A percentile compares a stretch with the other conserved stretches of the same genome.
Conservation (phyloP, 1,140 invertebrate genomes). For the Zaprionus inermis region DNA sequence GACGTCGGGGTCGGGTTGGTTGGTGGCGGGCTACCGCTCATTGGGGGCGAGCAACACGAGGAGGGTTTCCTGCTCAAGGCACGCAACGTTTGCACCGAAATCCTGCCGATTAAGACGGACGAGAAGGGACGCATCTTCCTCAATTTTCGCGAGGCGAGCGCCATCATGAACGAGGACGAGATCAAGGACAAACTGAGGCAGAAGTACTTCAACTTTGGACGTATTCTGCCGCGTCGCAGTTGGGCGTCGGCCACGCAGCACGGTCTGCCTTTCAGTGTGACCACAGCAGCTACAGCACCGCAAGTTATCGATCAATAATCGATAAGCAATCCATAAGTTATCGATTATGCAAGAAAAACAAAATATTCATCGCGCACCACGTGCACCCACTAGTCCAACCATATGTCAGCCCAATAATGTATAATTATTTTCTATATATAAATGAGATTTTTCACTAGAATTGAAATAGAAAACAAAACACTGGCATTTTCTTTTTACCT, state of each 20-base stretch:
- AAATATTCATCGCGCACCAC: conserved; percentile 19
- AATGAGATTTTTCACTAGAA: not conserved
- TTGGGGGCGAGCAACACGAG: conserved; percentile 47
- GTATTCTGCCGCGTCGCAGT: conserved; percentile 74
- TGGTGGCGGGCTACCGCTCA: not conserved
- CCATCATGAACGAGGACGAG: conserved; percentile 83
- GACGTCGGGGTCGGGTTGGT: not conserved
- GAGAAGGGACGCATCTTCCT: conserved; percentile 82
- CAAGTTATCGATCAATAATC: conserved; percentile 1
- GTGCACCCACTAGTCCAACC: not conserved
- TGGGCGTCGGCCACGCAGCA: conserved; percentile 82
- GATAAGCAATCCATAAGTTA: not conserved
- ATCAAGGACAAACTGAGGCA: conserved; percentile 81
- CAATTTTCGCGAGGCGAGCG: conserved; percentile 80
- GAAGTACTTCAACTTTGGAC: conserved; percentile 79
- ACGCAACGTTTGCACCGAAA: conserved; percentile 83
- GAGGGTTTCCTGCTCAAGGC: conserved; percentile 79
- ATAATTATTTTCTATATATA: not conserved
- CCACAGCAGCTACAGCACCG: conserved; percentile 37
- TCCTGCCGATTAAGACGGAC: conserved; percentile 81
- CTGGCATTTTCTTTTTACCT: not conserved
- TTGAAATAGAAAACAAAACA: not conserved
- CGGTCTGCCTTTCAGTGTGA: conserved; percentile 66
- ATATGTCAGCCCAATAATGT: not conserved
- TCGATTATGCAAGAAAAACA: not conserved